Evolutionary conservation across 2,888 invertebrate genomes (phyloP), one percentile per base, ranked within the genome.

Genomic region (Xestia sexstrigata): DNA sequence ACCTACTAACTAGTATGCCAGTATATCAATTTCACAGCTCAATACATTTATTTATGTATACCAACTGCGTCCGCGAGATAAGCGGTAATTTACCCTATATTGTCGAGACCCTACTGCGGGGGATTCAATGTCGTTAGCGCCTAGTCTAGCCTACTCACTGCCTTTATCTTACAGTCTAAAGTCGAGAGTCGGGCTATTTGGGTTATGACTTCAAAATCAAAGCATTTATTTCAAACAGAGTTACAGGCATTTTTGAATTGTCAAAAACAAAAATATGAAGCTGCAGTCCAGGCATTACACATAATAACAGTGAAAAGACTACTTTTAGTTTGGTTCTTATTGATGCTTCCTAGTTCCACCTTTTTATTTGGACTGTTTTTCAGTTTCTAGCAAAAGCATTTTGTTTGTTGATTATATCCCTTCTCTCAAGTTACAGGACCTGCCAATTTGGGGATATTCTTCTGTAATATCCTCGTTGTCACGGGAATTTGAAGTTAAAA

Each of bases 1-100:
- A 55, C n/a, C 11, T n/a, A 55, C 26, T 58, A 26, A 9, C 30
- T 60, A 20, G 20, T 52, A 47, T 35, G 35, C 35, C 42, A 58
- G 45, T 35, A 13, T 74, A 74, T 75, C 79, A 83, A 77, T 84
- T 83, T 85, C 65, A 62, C 80, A 58, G 74, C 35, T 86, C 83
- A 70, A 70, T 86, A 83, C 73, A 66, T 74, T 73, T 76, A 83
- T 83, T 65, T 78, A 68, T 45, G 49, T 55, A 17, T 55, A 17
- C n/a, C 75, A 74, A 69, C 86, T 86, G 88, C 49, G 71, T 35
- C 5, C 42, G 7, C 42, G 26, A 76, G 88, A 87, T 87, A 86
- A 87, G 71, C 67, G 82, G 82, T 60, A 78, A 63, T 73, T 71
- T 42, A 42, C 42, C 74, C 74, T 65, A 58, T 63, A 68, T 73